These are phyloP conservation scores for Aegotheles bennettii DNA, from an alignment of 2,113 vertebrate genomes.

Conservation along the genomic window DNA sequence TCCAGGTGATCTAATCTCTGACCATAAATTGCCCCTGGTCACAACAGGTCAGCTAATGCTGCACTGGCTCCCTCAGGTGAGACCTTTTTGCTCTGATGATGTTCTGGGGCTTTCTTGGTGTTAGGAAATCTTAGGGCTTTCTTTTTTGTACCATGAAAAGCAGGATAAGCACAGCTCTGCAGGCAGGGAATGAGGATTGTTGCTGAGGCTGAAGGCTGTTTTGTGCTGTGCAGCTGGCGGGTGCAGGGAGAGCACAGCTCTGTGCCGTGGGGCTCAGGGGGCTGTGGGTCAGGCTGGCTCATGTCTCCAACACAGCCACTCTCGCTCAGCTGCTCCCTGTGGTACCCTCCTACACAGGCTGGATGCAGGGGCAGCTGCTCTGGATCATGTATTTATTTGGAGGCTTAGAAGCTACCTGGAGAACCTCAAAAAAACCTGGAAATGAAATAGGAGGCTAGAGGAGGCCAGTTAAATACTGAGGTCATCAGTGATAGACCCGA, in stretches of 20 bases:
- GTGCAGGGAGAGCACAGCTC: background rate
- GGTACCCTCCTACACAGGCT: background rate
- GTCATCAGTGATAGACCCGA: background rate
- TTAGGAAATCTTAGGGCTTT: background rate
- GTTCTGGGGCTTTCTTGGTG: background rate
- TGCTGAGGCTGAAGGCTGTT: background rate
- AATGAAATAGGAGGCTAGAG: background rate
- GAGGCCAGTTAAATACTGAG: background rate
- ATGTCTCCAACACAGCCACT: background rate
- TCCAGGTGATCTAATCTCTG: background rate
- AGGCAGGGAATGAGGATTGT: background rate
- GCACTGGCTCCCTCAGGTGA: accelerated
- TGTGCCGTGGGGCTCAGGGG: conserved; percentile 10
- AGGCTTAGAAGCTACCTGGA: background rate
- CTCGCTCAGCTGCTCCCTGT: background rate
- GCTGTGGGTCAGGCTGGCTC: conserved; percentile 8
- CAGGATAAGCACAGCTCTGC: accelerated
- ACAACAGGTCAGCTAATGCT: background rate
- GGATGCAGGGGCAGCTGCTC: background rate
- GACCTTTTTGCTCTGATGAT: background rate
- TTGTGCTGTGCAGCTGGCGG: background rate
- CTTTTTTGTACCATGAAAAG: background rate
- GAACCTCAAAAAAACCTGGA: background rate
- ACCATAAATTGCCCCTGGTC: background rate
- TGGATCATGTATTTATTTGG: accelerated